phyloP scores from a whole-genome alignment of 2,113 vertebrate species.

The Eudyptes chrysolophus region DNA sequence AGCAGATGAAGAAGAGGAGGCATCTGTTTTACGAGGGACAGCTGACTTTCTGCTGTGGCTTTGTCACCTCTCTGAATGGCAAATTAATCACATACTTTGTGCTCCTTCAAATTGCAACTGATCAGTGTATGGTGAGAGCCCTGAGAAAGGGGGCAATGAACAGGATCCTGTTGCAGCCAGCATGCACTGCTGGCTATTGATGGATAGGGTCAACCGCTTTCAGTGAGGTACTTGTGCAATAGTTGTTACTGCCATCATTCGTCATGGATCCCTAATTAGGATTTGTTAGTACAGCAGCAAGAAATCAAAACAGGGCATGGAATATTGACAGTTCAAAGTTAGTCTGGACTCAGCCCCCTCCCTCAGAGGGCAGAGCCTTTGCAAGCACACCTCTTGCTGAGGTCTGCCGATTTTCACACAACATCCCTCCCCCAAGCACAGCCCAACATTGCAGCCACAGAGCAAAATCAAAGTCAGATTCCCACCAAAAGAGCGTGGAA shows the following conservation, averaged over 20 bases:
- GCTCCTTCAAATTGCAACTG: not conserved
- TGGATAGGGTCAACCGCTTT: fast-evolving
- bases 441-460: not conserved
- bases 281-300: not conserved
- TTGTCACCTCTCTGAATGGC: not conserved
- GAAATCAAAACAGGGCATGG: not conserved
- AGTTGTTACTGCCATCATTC: not conserved
- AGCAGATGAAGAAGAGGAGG: not conserved
- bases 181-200: not conserved
- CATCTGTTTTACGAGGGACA: not conserved
- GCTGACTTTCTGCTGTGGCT: not conserved
- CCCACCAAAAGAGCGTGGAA: not conserved
- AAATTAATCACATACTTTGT: not conserved
- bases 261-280: not conserved
- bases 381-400: not conserved
- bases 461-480: not conserved
- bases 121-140: not conserved
- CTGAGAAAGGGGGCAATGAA: not conserved
- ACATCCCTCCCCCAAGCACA: not conserved
- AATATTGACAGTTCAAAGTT: not conserved
- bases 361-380: not conserved
- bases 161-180: not conserved
- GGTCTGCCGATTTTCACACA: not conserved
- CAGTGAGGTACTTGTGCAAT: no score
- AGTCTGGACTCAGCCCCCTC: not conserved